Conservation (phyloP, 1,140 invertebrate genomes). For the Brachionus rotundiformis region DNA sequence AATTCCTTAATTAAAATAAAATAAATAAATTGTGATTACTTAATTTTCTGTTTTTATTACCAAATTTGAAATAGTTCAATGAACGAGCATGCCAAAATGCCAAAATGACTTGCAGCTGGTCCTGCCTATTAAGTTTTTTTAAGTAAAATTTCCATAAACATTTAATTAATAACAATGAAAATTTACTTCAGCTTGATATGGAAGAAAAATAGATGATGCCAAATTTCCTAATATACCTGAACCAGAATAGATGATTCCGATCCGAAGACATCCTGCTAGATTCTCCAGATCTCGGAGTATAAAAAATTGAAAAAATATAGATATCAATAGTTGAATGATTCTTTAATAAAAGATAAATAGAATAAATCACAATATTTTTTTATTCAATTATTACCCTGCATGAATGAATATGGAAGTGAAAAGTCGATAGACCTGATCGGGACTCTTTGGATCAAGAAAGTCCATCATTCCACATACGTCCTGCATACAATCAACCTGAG, state of each 20-base stretch:
- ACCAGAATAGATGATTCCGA: slow-evolving; percentile 88
- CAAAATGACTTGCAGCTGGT: slow-evolving; percentile 88
- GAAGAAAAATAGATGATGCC: slow-evolving; percentile 92
- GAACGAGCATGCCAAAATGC: slow-evolving; percentile 84
- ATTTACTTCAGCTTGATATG: slow-evolving; percentile 92
- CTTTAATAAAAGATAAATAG: slow-evolving; percentile 65
- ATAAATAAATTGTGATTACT: slow-evolving; percentile 67
- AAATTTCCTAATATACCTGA: slow-evolving; percentile 92
- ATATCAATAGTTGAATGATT: slow-evolving; percentile 83
- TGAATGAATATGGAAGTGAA: slow-evolving; percentile 96
- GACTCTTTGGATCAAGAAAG: slow-evolving; percentile 68
- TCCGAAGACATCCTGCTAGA: slow-evolving; percentile 82
- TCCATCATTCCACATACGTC: slow-evolving; percentile 98
- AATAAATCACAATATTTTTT: neutral
- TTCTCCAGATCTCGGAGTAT: slow-evolving; percentile 95
- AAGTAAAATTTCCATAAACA: neutral
- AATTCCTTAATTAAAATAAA: slow-evolving; percentile 55
- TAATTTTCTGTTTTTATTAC: slow-evolving; percentile 71
- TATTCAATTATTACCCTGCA: slow-evolving; percentile 73
- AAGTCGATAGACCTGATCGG: slow-evolving; percentile 95
- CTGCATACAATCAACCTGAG: slow-evolving; percentile 93
- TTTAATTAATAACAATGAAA: neutral
- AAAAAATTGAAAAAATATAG: slow-evolving; percentile 84
- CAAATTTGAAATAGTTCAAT: slow-evolving; percentile 77
- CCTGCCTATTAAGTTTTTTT: slow-evolving; percentile 73